These are phyloP conservation scores for Liasis olivaceus DNA, from an alignment of 2,797 vertebrate species.

Conservation along the genomic window DNA sequence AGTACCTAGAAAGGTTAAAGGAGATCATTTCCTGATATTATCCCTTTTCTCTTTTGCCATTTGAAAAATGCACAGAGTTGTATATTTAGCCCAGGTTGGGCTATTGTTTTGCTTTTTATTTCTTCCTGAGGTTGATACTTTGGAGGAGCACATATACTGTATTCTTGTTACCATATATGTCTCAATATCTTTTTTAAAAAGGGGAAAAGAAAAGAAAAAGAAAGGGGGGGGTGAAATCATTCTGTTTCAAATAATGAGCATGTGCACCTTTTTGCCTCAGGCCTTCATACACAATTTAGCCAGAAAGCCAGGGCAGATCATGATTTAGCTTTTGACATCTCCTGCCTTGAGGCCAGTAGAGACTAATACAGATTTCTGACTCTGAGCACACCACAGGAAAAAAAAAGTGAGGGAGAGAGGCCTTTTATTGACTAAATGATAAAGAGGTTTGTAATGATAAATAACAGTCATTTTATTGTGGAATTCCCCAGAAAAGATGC, in stretches of 20 bases:
- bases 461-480: slow-evolving; percentile 99
- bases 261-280: slow-evolving; percentile 96
- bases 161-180: slow-evolving; percentile 73
- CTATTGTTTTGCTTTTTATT: slow-evolving; percentile 10
- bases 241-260: slow-evolving; percentile 99
- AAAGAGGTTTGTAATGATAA: slow-evolving; percentile 99
- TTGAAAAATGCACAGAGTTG: slow-evolving; percentile 57
- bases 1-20: slow-evolving; percentile 64
- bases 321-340: slow-evolving; percentile 99
- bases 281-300: slow-evolving; percentile 99
- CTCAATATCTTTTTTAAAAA: slow-evolving; percentile 72
- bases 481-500: slow-evolving; percentile 99
- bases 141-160: slow-evolving; percentile 61
- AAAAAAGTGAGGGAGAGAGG: slow-evolving; percentile 87
- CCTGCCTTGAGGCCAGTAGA: slow-evolving; percentile 92
- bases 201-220: slow-evolving; percentile 29
- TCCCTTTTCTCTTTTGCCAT: slow-evolving; percentile 41
- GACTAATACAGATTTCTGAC: slow-evolving; percentile 99
- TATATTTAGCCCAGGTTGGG: slow-evolving; percentile 39
- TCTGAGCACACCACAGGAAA: slow-evolving; percentile 92
- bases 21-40: slow-evolving; percentile 56
- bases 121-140: slow-evolving; percentile 60
- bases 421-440: slow-evolving; percentile 99
- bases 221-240: slow-evolving; percentile 70
- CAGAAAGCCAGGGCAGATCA: slow-evolving; percentile 99